Evolutionary conservation across 2,888 invertebrate genomes (phyloP), one percentile per base, ranked within the genome.

Genomic region (Platycnemis pennipes): DNA sequence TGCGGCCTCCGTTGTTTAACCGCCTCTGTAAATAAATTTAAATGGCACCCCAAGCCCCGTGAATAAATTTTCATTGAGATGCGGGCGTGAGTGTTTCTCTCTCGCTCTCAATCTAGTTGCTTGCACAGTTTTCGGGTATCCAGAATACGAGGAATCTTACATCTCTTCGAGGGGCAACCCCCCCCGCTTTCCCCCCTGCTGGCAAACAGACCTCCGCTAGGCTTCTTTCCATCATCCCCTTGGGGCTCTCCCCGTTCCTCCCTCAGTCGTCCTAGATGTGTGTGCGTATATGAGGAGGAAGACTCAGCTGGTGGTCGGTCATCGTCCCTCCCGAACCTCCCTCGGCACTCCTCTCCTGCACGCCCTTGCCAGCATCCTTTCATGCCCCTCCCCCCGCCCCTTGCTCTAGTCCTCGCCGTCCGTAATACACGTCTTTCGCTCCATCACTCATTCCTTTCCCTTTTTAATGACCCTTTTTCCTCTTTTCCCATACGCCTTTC

Each of bases 301-400:
- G 63, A 45, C 91, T 63, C 91, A 91, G 91, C 91, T 91, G 91
- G 91, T 69, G 91, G 63, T 63, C 91, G 63, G 63, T 44, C 91
- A 63, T 19, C 69, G 63, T 7, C 16, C 19, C 56, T 44, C 7
- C n/a, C 63, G n/a, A 42, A 3, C 44, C 69, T 56, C 63, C 22
- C 26, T 53, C 89, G 37, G 13, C 56, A 63, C 44, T 22, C 44
- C n/a, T n/a, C 26, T 63, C n/a, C 63, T 56, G 37, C 63, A 26
- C 19, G 77, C 77, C 77, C 77, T 77, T 77, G 31, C 31, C 77
- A 37, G 13, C 77, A 37, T 37, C 77, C 31, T 37, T 37, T 77
- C 77, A 77, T 63, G 19, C 19, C 19, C 53, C 8, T 1, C 4
- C 63, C 19, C 19, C 53, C 8, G 4, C 4, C 63, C 26, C 8